These are phyloP conservation scores for Tenualosa ilisha DNA, from an alignment of 2,797 vertebrate genomes.

Conservation along the genomic window DNA sequence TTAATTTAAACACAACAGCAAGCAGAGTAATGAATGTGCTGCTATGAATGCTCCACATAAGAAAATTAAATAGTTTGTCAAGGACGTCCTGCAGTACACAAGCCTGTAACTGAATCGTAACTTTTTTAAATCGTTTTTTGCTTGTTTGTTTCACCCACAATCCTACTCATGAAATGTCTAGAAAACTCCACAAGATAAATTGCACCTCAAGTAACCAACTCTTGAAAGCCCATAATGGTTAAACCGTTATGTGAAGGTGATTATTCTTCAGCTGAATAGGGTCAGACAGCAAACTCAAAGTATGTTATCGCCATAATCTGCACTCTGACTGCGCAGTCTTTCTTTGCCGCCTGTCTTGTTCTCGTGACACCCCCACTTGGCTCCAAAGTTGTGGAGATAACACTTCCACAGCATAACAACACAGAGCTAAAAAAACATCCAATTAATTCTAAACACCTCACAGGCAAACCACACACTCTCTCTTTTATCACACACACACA, in stretches of 20 bases:
- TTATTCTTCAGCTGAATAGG: background rate
- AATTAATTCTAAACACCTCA: constrained; percentile 11
- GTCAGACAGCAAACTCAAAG: background rate
- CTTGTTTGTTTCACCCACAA: background rate
- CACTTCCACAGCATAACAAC: constrained; percentile 4
- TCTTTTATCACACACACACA: constrained; percentile 4
- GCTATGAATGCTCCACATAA: background rate
- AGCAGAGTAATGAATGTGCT: background rate
- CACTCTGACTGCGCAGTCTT: constrained; percentile 25
- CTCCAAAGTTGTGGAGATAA: background rate
- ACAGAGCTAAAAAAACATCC: background rate
- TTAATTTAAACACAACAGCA: background rate
- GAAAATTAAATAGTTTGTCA: no score
- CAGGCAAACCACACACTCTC: background rate
- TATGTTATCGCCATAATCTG: background rate
- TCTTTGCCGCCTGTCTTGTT: background rate
- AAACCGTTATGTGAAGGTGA: background rate
- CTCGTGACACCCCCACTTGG: constrained; percentile 10
- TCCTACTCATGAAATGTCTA: background rate
- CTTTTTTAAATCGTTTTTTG: background rate
- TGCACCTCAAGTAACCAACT: background rate
- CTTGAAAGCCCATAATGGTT: background rate
- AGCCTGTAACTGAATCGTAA: background rate
- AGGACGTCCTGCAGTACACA: background rate
- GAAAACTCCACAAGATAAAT: background rate